These are phyloP conservation scores for Mustela nigripes DNA, from an alignment of 2,113 vertebrate genomes.

Conservation along the genomic window DNA sequence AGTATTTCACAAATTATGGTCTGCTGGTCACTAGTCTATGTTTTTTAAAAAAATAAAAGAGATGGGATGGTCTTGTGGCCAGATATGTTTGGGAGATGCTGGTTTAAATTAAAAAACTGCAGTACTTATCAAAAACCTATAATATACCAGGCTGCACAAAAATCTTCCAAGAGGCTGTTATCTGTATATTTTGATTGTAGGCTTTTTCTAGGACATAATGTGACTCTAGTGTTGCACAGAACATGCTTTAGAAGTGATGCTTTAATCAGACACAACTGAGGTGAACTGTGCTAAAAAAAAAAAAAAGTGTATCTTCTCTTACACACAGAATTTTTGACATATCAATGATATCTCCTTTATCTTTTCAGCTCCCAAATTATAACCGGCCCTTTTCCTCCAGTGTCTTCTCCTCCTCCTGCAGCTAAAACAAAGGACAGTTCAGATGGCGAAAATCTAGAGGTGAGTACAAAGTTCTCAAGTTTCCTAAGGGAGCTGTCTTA, in stretches of 20 bases:
- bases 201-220: neutral
- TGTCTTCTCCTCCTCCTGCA: slow-evolving; percentile 86
- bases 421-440: slow-evolving; percentile 94
- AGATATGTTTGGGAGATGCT: neutral
- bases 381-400: slow-evolving; percentile 87
- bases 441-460: slow-evolving; percentile 95
- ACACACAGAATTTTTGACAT: neutral
- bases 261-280: neutral
- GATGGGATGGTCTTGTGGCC: neutral
- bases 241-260: neutral
- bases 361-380: slow-evolving; percentile 93
- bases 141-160: neutral
- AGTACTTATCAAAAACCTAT: neutral
- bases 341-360: slow-evolving; percentile 53
- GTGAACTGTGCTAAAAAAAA: neutral
- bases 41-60: slow-evolving; percentile 5
- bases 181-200: neutral
- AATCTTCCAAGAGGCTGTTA: neutral
- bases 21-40: neutral
- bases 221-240: neutral
- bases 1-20: neutral
- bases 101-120: neutral
- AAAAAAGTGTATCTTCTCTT: neutral
- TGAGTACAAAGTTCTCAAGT: slow-evolving; percentile 80
- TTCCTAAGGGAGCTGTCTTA: neutral